Conservation (phyloP, 1,140 invertebrate genomes). For the Oedothorax gibbosus region DNA sequence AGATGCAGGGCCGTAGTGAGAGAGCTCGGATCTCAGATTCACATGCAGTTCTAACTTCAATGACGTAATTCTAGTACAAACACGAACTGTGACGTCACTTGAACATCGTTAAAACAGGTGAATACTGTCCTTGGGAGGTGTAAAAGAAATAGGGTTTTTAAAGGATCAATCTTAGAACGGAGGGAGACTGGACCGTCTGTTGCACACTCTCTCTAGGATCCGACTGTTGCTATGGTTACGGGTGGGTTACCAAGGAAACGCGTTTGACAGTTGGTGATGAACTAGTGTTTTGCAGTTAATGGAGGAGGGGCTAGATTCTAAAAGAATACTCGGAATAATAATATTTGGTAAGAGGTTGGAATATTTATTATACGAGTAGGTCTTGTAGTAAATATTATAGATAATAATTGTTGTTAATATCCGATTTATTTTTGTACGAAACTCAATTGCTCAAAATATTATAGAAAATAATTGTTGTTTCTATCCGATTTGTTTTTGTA, state of each 20-base stretch:
- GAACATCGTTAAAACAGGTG: constrained; percentile 6
- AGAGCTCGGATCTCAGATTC: no score
- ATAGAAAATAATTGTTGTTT: no score
- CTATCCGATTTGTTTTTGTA: no score
- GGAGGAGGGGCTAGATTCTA: constrained; percentile 14
- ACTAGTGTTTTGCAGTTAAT: constrained; percentile 25
- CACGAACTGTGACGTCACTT: constrained; percentile 24
- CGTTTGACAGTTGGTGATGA: constrained; percentile 28
- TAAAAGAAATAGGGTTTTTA: constrained; percentile 4
- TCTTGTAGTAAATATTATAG: no score
- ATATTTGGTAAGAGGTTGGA: not conserved
- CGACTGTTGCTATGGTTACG: constrained; percentile 22
- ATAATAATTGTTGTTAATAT: no score
- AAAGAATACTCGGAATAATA: not conserved
- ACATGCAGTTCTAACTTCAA: not conserved
- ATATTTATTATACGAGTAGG: not conserved
- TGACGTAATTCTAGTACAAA: not conserved
- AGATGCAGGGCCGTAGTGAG: not conserved
- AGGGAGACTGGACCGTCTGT: constrained; percentile 37
- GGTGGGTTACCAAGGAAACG: constrained; percentile 19
- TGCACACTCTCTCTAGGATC: constrained; percentile 42
- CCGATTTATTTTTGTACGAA: no score
- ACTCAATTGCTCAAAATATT: no score
- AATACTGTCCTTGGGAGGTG: constrained; percentile 38
- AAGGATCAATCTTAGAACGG: constrained; percentile 52